Conservation (phyloP, 2,888 invertebrate species). For the Serripes groenlandicus region DNA sequence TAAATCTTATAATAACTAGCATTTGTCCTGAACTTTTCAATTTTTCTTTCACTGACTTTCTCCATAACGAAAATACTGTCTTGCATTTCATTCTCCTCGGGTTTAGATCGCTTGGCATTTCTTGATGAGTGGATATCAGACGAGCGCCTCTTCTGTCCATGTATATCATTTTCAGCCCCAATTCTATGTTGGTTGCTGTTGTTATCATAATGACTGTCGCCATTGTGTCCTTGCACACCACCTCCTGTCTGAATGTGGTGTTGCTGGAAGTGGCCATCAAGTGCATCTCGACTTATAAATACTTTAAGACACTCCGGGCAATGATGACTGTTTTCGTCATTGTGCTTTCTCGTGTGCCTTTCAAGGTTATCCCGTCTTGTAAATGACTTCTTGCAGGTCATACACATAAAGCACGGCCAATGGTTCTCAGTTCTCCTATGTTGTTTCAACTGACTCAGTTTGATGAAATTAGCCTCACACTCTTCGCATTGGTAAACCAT, state of each 20-base stretch:
- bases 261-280: too few species aligned
- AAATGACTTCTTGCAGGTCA: slow-evolving; percentile 14
- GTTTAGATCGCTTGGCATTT: too few species aligned
- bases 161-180: too few species aligned
- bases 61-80: neutral
- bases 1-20: slow-evolving; percentile 28
- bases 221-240: too few species aligned
- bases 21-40: slow-evolving; percentile 25
- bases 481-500: slow-evolving; percentile 30
- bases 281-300: slow-evolving; percentile 4
- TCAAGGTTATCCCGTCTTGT: slow-evolving; percentile 29
- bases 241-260: too few species aligned
- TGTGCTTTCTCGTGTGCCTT: slow-evolving; percentile 25
- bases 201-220: too few species aligned
- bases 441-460: slow-evolving; percentile 24
- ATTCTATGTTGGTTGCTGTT: too few species aligned
- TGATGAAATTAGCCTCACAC: slow-evolving; percentile 22
- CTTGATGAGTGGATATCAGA: too few species aligned
- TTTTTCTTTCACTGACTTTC: slow-evolving; percentile 22
- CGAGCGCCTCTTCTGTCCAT: too few species aligned
- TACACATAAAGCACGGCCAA: slow-evolving; percentile 20
- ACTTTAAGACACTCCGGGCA: slow-evolving; percentile 14
- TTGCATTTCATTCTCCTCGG: too few species aligned
- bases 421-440: slow-evolving; percentile 37
- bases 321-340: slow-evolving; percentile 17